These are phyloP conservation scores for Thymallus thymallus DNA, from an alignment of 2,113 vertebrate genomes.

Conservation along the genomic window DNA sequence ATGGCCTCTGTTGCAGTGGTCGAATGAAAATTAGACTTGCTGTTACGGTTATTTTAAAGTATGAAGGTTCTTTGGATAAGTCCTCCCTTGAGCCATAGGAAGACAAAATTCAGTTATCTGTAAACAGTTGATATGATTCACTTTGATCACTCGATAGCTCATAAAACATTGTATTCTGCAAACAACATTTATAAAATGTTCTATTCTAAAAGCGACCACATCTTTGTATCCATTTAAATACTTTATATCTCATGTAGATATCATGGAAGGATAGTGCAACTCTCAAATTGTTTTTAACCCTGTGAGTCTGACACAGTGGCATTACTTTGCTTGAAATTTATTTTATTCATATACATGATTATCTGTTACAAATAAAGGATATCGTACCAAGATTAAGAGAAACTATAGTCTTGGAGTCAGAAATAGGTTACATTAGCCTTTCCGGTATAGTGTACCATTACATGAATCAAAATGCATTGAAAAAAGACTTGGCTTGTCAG, in stretches of 20 bases:
- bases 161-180: background rate
- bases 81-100: background rate
- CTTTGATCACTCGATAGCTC: background rate
- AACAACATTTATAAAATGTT: background rate
- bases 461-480: constrained; percentile 56
- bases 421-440: constrained; percentile 55
- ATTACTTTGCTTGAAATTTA: constrained; percentile 62
- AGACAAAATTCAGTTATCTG: background rate
- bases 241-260: background rate
- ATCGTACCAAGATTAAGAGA: constrained; percentile 61
- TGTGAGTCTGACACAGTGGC: constrained; percentile 42
- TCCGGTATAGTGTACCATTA: constrained; percentile 65
- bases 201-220: no score
- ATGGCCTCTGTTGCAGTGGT: background rate
- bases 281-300: background rate
- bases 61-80: background rate
- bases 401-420: constrained; percentile 46
- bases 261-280: background rate
- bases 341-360: constrained; percentile 72
- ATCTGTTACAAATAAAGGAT: constrained; percentile 72
- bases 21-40: background rate
- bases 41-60: background rate
- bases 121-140: background rate
- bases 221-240: no score
- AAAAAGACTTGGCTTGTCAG: constrained; percentile 58